Base-by-base conservation (phyloP, 2,797 vertebrate genomes). In the Scleropages formosus region DNA sequence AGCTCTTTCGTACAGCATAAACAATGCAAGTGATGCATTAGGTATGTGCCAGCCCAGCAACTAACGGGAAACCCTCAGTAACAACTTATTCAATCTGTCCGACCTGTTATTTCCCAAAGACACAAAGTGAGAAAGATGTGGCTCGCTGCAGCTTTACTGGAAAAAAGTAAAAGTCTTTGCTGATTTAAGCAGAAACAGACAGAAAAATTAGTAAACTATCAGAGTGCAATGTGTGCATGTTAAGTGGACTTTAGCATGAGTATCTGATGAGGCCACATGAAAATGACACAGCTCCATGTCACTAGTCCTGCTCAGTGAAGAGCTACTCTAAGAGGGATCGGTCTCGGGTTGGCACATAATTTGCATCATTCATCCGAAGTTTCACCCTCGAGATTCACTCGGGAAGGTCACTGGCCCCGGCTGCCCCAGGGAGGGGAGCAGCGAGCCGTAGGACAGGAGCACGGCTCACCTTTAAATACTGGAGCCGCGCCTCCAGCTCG, bases 401-500 rank as follows among this genome's bases (percentile, higher is more conserved):
- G 0, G 16, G 31, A 8, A 15, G 16, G 63, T 3, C 39, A 39
- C 31, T 39, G 31, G 6, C 31, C 31, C 39, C 31, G 39, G 31
- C 6, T 31, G 2, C 31, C 31, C 2, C 31, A 39, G 31, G 31
- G 6, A 39, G n/a, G n/a, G 39, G 31, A 39, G 6, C 2, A 39
- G 2, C 39, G 31, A 39, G 31, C 31, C 6, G 6, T 31, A 39
- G 2, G 6, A 39, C 31, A 6, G 31, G 4, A 3, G 22, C 7
- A 7, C 13, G 47, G 8, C 84, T 86, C 81, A 97, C 96, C 95
- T 97, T 97, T 61, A 98, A 90, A 88, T 95, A 98, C 86, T 98
- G 96, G 82, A 98, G 91, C 65, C 96, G 90, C 0, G 97, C 95
- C 76, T 98, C 95, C 84, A 98, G 88, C 85, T 98, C 97, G 0